phyloP scores from a whole-genome alignment of 2,888 invertebrate genomes.

The Tetheella fluctuosa region DNA sequence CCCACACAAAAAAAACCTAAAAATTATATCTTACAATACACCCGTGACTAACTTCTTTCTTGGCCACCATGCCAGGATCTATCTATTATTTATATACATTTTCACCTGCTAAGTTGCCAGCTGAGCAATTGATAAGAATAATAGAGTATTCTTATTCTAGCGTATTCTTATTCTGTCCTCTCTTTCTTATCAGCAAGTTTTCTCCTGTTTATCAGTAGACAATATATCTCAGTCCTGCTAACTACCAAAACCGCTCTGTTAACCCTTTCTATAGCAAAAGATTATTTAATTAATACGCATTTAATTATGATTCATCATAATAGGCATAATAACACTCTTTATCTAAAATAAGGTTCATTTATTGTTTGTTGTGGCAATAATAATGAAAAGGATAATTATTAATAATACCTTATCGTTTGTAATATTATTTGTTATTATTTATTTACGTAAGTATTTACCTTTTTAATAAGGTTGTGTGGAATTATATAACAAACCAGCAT shows the following conservation, averaged over 20 bases:
- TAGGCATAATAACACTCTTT: neutral
- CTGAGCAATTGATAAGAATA: too few relatives aligned
- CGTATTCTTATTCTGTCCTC: too few relatives aligned
- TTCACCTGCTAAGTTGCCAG: too few relatives aligned
- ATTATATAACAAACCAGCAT: neutral
- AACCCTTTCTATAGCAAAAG: neutral
- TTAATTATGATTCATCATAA: neutral
- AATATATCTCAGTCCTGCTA: neutral
- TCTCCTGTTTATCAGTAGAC: too few relatives aligned
- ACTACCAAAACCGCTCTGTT: neutral
- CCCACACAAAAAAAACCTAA: too few relatives aligned
- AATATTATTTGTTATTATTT: neutral
- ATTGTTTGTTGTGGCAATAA: conserved; percentile 2
- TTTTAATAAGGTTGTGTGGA: neutral
- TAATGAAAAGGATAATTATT: conserved; percentile 6
- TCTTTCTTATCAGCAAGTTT: too few relatives aligned
- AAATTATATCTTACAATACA: too few relatives aligned
- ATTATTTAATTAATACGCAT: neutral
- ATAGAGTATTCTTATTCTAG: too few relatives aligned
- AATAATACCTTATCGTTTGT: neutral
- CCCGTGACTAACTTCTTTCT: too few relatives aligned
- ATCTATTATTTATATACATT: too few relatives aligned
- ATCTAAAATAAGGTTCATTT: neutral
- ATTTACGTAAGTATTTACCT: neutral
- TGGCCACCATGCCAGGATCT: too few relatives aligned